Base-by-base conservation (phyloP, 30 jellyfish, hydroid and myxozoan species). In the Turritopsis rubra region DNA sequence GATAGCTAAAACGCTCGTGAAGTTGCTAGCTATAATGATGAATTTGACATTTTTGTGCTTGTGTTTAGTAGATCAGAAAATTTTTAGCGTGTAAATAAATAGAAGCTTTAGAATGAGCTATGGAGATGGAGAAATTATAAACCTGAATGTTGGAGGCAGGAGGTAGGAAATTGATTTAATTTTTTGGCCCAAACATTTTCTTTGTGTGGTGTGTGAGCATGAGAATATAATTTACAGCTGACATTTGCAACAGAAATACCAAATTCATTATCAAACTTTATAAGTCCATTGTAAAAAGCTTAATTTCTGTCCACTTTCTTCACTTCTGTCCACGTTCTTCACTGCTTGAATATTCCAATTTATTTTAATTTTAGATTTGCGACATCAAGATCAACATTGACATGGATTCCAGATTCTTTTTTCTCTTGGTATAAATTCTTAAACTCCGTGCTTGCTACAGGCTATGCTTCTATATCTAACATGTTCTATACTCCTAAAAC, bases 341-440 rank as follows among this genome's bases (percentile, higher is more conserved):
- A 5, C 60, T 41, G 9, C 60, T 41, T 41, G n/a, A n/a, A n/a
- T 41, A 41, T 41, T 41, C 13, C 13, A 41, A 41, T 41, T 3
- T 13, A 41, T n/a, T 41, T 41, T 41, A 41, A 41, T 41, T 41
- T 66, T 4, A n/a, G 76, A n/a, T 66, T n/a, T 73, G 85, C 95
- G 52, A 91, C 97, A 66, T 91, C 97, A 28, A 83, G 91, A 75
- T 86, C 85, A 80, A 91, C 97, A n/a, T 54, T 91, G 53, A 91
- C 96, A 81, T 91, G 95, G 96, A 89, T 91, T 25, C 90, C 95
- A 29, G 97, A 91, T 30, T 85, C 97, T 1, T 91, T 91, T 75
- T 91, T 91, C 81, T 81, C 97, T 1, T 85, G 97, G 97, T 91
- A 81, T 13, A 90, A 30, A 8, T 22, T 13, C 9, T 23, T 23